Percentiles rank a stretch among this genome's conserved stretches.
Evolutionary conservation across 2,113 vertebrate species (phyloP).

Genomic region (Percopsis transmontana): DNA sequence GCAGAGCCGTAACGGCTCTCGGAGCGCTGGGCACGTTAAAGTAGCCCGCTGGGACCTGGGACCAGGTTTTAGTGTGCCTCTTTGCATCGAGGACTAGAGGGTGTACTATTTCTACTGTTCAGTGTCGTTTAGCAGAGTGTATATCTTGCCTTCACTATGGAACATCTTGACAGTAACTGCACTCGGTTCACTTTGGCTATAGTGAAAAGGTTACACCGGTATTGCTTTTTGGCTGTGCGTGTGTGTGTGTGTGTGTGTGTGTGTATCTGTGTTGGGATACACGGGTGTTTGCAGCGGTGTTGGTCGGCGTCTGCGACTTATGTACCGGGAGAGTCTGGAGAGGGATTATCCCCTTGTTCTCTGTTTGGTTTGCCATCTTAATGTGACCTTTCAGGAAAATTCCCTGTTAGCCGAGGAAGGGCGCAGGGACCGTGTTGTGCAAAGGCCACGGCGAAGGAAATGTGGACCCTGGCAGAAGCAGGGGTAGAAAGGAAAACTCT

Average conservation of each 20-base stretch:
- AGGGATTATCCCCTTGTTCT: conserved; percentile 56
- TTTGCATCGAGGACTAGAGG: conserved; percentile 61
- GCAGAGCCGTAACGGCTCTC: conserved; percentile 34
- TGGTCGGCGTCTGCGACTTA: conserved; percentile 7
- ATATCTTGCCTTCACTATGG: conserved; percentile 37
- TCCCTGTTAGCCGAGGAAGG: conserved; percentile 53
- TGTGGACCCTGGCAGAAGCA: conserved; percentile 25
- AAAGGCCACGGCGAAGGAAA: conserved; percentile 61
- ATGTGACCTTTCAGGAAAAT: conserved; percentile 72
- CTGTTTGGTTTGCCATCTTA: conserved; percentile 58
- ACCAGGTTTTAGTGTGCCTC: conserved; percentile 42
- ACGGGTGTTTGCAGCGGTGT: neutral
- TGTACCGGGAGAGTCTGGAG: conserved; percentile 28
- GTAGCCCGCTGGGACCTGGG: conserved; percentile 50
- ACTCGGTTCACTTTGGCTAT: conserved; percentile 20
- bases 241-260: neutral
- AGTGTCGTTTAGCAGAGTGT: conserved; percentile 49
- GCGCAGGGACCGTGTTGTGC: conserved; percentile 44
- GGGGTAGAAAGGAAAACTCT: conserved; percentile 40
- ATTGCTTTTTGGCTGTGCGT: conserved; percentile 15
- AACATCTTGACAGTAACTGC: conserved; percentile 17
- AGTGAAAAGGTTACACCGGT: conserved; percentile 24
- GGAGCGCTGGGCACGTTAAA: conserved; percentile 58
- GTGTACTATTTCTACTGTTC: conserved; percentile 59
- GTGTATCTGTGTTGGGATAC: neutral